Percentiles rank a stretch among this genome's conserved stretches.
Evolutionary conservation across 2,797 vertebrate species (phyloP).

Genomic region (Echiichthys vipera): DNA sequence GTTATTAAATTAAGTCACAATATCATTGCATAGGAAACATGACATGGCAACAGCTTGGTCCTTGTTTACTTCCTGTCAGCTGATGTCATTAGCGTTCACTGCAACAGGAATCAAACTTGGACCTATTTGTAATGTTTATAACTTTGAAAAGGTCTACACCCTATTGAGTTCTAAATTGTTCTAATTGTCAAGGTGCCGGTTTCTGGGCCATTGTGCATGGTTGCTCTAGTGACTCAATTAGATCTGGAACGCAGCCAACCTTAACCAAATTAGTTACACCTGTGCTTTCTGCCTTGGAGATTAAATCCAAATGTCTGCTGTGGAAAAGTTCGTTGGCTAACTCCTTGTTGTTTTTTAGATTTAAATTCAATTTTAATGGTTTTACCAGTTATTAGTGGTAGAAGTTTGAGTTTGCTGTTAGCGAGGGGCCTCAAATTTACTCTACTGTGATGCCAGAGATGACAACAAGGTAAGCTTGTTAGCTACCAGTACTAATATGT

Average conservation of each 20-base stretch:
- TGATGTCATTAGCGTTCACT: too few relatives aligned
- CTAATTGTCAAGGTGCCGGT: not conserved
- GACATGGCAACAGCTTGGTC: too few relatives aligned
- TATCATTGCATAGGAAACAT: too few relatives aligned
- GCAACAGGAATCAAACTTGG: too few relatives aligned
- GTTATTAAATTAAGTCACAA: too few relatives aligned
- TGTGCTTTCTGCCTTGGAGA: not conserved
- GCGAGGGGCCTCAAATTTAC: accelerated
- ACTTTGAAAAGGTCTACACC: too few relatives aligned
- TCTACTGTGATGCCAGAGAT: not conserved
- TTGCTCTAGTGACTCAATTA: not conserved
- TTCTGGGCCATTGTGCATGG: not conserved
- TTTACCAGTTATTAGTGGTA: not conserved
- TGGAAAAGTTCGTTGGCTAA: not conserved
- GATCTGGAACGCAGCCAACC: not conserved
- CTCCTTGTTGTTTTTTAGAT: not conserved
- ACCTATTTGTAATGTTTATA: too few relatives aligned
- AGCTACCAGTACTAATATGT: not conserved
- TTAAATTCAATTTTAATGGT: not conserved
- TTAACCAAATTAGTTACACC: not conserved
- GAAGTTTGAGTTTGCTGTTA: not conserved
- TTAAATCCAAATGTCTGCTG: not conserved
- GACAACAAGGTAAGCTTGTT: constrained; percentile 2
- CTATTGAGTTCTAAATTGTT: too few relatives aligned
- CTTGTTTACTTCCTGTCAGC: too few relatives aligned